Conservation (phyloP, 1,140 invertebrate genomes). For the Danaus plexippus region DNA sequence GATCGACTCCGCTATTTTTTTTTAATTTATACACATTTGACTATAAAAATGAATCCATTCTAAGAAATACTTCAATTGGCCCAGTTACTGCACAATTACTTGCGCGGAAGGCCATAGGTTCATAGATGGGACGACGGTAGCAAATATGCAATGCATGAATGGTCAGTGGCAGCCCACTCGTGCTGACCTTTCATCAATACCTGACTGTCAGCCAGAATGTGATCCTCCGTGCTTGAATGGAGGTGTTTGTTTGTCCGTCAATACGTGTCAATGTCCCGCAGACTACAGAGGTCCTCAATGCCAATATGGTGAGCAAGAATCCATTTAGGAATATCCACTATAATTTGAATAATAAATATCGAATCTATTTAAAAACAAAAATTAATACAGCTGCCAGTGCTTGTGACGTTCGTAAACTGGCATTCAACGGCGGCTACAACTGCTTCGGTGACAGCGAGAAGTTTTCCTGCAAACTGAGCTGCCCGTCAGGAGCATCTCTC, state of each 20-base stretch:
- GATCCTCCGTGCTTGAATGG: constrained; percentile 82
- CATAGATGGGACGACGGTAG: constrained; percentile 75
- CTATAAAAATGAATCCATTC: no score
- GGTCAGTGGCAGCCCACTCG: constrained; percentile 77
- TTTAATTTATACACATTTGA: no score
- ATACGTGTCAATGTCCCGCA: constrained; percentile 82
- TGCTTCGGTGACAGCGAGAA: constrained; percentile 75
- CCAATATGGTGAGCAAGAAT: constrained; percentile 71
- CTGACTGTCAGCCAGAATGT: constrained; percentile 80
- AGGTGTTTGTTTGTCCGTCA: constrained; percentile 81
- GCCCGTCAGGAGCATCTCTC: constrained; percentile 76
- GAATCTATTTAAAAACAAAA: no score
- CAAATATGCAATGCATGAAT: constrained; percentile 75
- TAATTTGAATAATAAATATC: not conserved
- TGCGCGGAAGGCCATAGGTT: constrained; percentile 78
- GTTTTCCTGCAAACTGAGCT: constrained; percentile 77
- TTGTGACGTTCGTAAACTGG: constrained; percentile 75
- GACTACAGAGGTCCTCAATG: constrained; percentile 81
- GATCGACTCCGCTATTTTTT: no score
- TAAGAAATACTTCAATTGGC: no score
- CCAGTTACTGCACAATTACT: constrained; percentile 75
- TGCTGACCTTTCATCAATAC: constrained; percentile 73
- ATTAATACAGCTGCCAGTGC: constrained; percentile 67
- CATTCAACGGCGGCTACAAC: constrained; percentile 83
- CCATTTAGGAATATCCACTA: not conserved